Conservation (phyloP, 2,113 vertebrate genomes). For the Dinomys branickii region DNA sequence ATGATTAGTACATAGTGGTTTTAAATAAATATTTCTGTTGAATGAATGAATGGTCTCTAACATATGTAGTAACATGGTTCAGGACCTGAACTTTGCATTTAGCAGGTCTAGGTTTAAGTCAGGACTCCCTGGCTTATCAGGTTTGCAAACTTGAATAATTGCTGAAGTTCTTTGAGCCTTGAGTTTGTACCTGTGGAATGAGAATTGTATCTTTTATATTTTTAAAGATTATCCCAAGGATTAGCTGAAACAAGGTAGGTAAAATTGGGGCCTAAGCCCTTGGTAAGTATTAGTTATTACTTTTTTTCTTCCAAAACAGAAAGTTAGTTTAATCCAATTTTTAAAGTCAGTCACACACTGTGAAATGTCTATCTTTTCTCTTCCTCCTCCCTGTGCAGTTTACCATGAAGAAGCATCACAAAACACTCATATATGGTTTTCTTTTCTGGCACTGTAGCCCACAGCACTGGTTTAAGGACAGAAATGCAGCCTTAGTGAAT, state of each 20-base stretch:
- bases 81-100: background rate
- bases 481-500: background rate
- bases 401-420: background rate
- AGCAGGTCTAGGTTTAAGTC: background rate
- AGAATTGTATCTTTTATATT: background rate
- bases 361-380: background rate
- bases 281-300: background rate
- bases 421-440: background rate
- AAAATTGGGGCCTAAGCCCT: background rate
- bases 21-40: constrained; percentile 1
- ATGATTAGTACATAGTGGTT: background rate
- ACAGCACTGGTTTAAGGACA: background rate
- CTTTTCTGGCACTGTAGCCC: background rate
- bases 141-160: background rate
- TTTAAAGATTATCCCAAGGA: background rate
- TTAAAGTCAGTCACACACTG: background rate
- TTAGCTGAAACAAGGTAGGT: background rate
- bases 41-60: background rate
- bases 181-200: background rate
- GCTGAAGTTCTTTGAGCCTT: background rate
- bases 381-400: background rate
- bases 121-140: background rate
- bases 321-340: background rate
- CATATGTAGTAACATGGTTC: background rate
- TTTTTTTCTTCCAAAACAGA: background rate